Conservation (phyloP, 1,140 invertebrate genomes). For the Latrodectus geometricus region DNA sequence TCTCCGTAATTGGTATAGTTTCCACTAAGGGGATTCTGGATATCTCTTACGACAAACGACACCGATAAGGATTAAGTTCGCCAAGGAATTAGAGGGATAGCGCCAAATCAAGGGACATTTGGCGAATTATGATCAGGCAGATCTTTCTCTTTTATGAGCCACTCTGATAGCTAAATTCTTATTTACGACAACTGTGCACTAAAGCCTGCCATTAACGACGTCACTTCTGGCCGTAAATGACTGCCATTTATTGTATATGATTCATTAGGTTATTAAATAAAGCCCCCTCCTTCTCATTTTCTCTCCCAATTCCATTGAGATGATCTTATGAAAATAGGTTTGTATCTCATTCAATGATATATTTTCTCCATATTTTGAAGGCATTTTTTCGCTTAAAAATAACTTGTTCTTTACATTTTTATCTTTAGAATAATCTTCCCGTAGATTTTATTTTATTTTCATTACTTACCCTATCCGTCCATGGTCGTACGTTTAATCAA, state of each 20-base stretch:
- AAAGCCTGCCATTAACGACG: constrained; percentile 22
- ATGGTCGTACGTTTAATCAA: no score
- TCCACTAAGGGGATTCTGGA: not conserved
- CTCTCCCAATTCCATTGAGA: not conserved
- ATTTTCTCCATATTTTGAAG: no score
- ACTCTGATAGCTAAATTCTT: constrained; percentile 36
- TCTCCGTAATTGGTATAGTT: not conserved
- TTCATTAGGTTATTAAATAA: constrained; percentile 53
- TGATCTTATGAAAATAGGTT: not conserved
- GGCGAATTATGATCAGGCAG: constrained; percentile 35
- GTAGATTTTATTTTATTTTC: no score
- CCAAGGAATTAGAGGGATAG: constrained; percentile 17
- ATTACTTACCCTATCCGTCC: no score
- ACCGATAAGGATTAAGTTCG: constrained; percentile 33
- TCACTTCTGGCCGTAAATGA: not conserved
- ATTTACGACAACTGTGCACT: constrained; percentile 37
- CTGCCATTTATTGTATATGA: constrained; percentile 32
- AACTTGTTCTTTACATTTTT: no score
- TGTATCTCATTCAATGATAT: no score
- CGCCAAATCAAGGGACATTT: constrained; percentile 39
- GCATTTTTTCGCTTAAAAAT: no score
- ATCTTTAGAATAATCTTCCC: no score
- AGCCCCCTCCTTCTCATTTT: not conserved
- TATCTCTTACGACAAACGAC: not conserved
- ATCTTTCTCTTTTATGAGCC: constrained; percentile 39